Base-by-base conservation (phyloP, 2,888 invertebrate genomes). In the Neoitamus cyanurus region DNA sequence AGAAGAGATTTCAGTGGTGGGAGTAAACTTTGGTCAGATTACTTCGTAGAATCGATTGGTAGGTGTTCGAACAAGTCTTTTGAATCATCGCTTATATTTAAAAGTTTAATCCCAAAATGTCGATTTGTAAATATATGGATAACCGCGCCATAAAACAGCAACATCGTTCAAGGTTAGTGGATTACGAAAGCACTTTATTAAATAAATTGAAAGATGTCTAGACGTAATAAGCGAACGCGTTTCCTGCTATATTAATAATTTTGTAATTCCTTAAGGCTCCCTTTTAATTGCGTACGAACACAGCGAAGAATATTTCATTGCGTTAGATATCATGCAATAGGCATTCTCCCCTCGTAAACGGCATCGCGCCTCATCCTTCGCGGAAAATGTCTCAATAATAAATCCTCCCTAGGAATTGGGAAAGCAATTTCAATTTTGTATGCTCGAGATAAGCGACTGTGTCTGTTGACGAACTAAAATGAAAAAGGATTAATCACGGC, bases 361-460 rank as follows among this genome's bases (percentile, higher is more conserved):
- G 15, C 31, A 70, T 30, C 70, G 13, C 31, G 31, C 31, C 70
- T 70, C 31, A 31, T 31, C 70, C 70, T 31, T 31, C 11, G 15
- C 31, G 30, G 9, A 30, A 70, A 70, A 70, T 70, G 70, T 70
- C 70, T 70, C 70, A 70, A 70, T 70, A 30, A 70, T 70, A 30
- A 70, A 31, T 70, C 70, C 70, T 13, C 70, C 70, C 70, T 31
- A 30, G 15, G 31, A 70, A 70, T 70, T 70, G 70, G 31, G 25
- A 70, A 70, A 70, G 70, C 70, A 70, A 70, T 70, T 70, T 70
- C 70, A 70, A 70, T 70, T 70, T 70, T 31, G 70, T 31, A 70
- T 70, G 31, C 70, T 31, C 70, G 31, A 70, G 70, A 70, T 70
- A 70, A 70, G 70, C 70, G 30, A 31, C 70, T 70, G 30, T 31